Percentiles rank a stretch among this genome's conserved stretches.
Conservation (phyloP, 2,113 vertebrate species). For the Peromyscus leucopus region DNA sequence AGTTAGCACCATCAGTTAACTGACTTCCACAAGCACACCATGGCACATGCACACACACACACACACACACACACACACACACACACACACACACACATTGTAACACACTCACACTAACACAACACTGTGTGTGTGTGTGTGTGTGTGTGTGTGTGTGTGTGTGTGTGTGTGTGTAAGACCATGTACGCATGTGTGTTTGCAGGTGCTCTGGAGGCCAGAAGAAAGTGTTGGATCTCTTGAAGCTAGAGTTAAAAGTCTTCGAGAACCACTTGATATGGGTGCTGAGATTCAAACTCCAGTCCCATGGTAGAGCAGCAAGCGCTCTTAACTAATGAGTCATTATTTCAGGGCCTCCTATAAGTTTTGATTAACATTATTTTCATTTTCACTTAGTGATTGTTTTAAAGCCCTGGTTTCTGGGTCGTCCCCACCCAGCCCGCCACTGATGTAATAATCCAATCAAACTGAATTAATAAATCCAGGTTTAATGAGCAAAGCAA, state of each 20-base stretch:
- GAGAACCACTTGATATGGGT: neutral
- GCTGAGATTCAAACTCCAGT: neutral
- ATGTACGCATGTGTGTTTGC: neutral
- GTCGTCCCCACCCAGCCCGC: too few species aligned
- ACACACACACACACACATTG: too few species aligned
- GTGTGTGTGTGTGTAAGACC: too few species aligned
- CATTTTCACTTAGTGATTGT: neutral
- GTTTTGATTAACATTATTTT: neutral
- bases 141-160: too few species aligned
- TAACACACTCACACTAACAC: too few species aligned
- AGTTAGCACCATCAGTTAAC: neutral
- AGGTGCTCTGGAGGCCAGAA: neutral
- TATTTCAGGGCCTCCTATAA: neutral
- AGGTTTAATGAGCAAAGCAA: too few species aligned
- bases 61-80: neutral
- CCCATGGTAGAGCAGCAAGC: neutral
- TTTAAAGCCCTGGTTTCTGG: too few species aligned
- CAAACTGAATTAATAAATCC: too few species aligned
- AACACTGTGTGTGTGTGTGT: too few species aligned
- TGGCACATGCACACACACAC: neutral
- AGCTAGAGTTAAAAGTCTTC: neutral
- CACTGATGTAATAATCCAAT: too few species aligned
- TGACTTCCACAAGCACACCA: neutral
- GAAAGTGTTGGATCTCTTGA: neutral
- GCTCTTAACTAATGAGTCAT: neutral